Evolutionary conservation across 2,113 vertebrate species (phyloP).

Genomic region (Ctenomys sociabilis): DNA sequence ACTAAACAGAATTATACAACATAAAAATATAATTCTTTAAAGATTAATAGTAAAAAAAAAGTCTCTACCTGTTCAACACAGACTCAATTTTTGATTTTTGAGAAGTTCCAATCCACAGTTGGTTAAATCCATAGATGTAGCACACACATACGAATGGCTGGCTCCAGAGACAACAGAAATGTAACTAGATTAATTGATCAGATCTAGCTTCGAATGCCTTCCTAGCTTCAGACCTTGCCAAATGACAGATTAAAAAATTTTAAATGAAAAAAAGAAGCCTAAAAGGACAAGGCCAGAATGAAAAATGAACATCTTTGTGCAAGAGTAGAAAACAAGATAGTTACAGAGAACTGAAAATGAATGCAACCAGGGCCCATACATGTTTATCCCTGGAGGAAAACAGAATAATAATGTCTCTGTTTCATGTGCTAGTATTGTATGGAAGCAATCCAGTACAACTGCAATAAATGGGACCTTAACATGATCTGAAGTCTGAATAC

Average conservation of each 20-base stretch:
- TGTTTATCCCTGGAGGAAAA: neutral
- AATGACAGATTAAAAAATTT: neutral
- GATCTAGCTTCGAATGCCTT: neutral
- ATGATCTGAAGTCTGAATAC: neutral
- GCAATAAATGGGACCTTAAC: neutral
- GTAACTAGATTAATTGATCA: neutral
- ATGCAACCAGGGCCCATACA: neutral
- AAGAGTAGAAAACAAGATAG: neutral
- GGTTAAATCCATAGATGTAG: neutral
- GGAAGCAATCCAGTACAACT: too few relatives aligned
- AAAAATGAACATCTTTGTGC: neutral
- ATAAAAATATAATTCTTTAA: neutral
- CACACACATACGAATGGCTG: neutral
- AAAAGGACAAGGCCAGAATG: neutral
- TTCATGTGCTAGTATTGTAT: too few relatives aligned
- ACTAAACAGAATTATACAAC: neutral
- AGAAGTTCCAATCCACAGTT: neutral
- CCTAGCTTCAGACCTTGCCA: neutral
- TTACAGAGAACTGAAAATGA: neutral
- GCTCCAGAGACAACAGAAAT: neutral
- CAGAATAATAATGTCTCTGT: too few relatives aligned
- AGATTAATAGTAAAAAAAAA: neutral
- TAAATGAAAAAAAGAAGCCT: neutral
- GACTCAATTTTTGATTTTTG: neutral
- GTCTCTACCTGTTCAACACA: neutral